Evolutionary conservation across 2,888 invertebrate genomes (phyloP).

Genomic region (Antheraea assamensis): DNA sequence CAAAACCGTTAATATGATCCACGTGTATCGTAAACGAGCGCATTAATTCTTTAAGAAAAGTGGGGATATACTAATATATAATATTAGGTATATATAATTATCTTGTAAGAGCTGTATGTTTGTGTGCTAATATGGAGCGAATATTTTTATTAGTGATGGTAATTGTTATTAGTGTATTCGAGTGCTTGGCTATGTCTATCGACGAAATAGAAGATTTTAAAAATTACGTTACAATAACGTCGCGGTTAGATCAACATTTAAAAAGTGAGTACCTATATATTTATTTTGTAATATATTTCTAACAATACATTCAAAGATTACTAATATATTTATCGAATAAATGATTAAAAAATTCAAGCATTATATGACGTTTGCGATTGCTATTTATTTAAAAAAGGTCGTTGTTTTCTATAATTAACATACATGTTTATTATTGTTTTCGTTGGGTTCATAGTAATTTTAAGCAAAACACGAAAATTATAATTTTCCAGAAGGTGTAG

Average conservation of each 20-base stretch:
- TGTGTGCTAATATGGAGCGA: slow-evolving; percentile 52
- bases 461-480: not conserved
- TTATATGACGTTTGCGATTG: not conserved
- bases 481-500: slow-evolving; percentile 50
- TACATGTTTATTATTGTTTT: not conserved
- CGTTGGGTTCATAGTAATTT: not conserved
- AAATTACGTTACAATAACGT: slow-evolving; percentile 66
- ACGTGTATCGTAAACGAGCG: slow-evolving; percentile 47
- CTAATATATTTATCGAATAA: not conserved
- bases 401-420: not conserved
- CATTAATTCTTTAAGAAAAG: slow-evolving; percentile 39
- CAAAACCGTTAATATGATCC: slow-evolving; percentile 60
- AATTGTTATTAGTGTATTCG: slow-evolving; percentile 54
- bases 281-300: not conserved
- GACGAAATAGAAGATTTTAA: slow-evolving; percentile 72
- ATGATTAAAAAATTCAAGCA: not conserved
- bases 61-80: slow-evolving; percentile 34
- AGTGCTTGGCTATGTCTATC: slow-evolving; percentile 62
- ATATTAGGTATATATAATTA: slow-evolving; percentile 39
- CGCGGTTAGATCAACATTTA: slow-evolving; percentile 67
- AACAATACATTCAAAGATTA: not conserved
- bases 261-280: slow-evolving; percentile 65
- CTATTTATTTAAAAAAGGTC: not conserved
- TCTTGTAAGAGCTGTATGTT: slow-evolving; percentile 30
- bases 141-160: slow-evolving; percentile 51